These are phyloP conservation scores for Phrynocephalus versicolor DNA, from an alignment of 2,113 vertebrate species.

Conservation along the genomic window DNA sequence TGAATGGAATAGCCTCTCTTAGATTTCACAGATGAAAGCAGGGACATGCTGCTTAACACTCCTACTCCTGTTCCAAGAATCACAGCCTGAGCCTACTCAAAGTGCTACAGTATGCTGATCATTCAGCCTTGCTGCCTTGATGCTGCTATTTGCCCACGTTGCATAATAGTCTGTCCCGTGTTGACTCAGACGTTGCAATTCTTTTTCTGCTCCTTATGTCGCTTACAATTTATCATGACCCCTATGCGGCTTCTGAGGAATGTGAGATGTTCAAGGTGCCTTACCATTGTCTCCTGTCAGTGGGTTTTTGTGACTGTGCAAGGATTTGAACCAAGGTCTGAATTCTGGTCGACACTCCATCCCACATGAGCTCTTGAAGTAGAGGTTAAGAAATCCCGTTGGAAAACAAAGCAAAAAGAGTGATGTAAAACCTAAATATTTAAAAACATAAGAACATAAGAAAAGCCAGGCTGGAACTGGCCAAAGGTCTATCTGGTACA, in stretches of 20 bases:
- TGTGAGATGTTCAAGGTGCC: no score
- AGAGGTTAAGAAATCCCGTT: neutral
- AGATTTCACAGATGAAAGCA: neutral
- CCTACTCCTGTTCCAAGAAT: neutral
- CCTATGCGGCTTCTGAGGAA: no score
- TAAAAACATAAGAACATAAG: no score
- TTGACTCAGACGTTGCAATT: neutral
- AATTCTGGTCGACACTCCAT: no score
- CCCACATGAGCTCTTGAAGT: no score
- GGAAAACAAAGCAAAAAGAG: neutral
- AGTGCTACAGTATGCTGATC: neutral
- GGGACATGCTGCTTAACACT: neutral
- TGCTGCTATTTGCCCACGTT: neutral
- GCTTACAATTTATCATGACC: no score
- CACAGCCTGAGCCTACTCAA: neutral
- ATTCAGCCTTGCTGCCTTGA: neutral
- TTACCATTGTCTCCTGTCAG: no score
- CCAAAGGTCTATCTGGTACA: no score
- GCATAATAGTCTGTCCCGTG: neutral
- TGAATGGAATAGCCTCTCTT: neutral
- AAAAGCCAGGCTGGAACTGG: no score
- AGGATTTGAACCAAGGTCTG: no score
- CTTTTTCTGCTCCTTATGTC: no score
- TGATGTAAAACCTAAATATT: neutral
- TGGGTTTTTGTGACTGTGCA: no score